phyloP scores from a whole-genome alignment of 2,888 invertebrate genomes.

The Auanema freiburgensis region DNA sequence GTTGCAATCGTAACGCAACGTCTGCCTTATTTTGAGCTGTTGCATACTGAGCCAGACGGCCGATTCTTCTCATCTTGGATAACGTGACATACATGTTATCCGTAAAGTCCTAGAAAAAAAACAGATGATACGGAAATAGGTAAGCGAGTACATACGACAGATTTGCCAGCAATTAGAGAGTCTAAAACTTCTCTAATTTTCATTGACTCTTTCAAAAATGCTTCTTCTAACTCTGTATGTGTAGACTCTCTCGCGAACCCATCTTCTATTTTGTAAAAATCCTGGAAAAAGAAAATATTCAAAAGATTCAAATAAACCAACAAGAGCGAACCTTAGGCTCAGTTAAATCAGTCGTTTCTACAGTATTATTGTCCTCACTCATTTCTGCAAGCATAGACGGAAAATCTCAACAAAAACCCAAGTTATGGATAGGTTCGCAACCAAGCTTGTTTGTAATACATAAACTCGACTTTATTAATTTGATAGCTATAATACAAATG shows the following conservation, averaged over 20 bases:
- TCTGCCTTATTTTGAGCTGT: conserved; percentile 31
- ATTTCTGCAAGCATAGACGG: too few relatives aligned
- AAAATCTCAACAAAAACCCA: too few relatives aligned
- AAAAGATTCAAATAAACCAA: neutral
- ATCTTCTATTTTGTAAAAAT: conserved; percentile 41
- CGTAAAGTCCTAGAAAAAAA: too few relatives aligned
- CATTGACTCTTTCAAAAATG: conserved; percentile 20
- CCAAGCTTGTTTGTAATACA: too few relatives aligned
- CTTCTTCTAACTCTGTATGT: conserved; percentile 23
- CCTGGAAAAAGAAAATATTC: too few relatives aligned
- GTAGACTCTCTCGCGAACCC: conserved; percentile 24
- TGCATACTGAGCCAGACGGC: conserved; percentile 32
- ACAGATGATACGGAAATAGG: too few relatives aligned
- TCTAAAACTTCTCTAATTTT: conserved; percentile 20
- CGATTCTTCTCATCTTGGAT: conserved; percentile 26
- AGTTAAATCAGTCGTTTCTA: conserved; percentile 1
- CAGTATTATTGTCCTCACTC: neutral
- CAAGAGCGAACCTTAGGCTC: neutral
- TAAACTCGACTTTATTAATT: too few relatives aligned
- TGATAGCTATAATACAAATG: too few relatives aligned
- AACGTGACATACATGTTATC: neutral
- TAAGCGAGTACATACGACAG: too few relatives aligned
- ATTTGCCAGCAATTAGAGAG: too few relatives aligned
- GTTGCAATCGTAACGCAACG: conserved; percentile 24
- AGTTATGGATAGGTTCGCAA: too few relatives aligned